Percentiles rank a stretch among this genome's conserved stretches.
These are phyloP conservation scores for Schrankia costaestrigalis DNA, from an alignment of 2,888 invertebrate genomes.

Conservation along the genomic window DNA sequence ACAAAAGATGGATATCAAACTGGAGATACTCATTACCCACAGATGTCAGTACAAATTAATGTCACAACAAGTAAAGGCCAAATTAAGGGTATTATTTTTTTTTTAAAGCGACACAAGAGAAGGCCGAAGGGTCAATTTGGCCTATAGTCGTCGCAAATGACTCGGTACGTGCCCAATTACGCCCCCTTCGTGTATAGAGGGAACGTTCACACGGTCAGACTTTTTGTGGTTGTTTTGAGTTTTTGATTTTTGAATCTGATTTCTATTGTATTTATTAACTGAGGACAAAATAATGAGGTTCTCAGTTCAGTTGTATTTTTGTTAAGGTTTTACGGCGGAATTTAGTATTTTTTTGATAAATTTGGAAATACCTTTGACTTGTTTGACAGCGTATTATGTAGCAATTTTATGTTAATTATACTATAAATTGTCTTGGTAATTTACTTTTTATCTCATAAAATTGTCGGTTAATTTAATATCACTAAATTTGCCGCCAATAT, in stretches of 20 bases:
- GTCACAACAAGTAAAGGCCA: constrained; percentile 18
- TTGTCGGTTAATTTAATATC: no score
- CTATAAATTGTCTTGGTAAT: no score
- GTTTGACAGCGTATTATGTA: no score
- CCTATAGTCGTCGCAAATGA: constrained; percentile 37
- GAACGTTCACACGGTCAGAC: constrained; percentile 7
- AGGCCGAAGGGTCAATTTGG: constrained; percentile 39
- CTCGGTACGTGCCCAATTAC: constrained; percentile 53
- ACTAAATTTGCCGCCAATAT: no score
- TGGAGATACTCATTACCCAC: constrained; percentile 14
- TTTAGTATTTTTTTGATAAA: no score
- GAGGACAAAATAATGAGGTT: no score
- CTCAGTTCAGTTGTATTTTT: no score
- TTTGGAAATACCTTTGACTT: no score
- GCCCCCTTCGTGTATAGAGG: constrained; percentile 18
- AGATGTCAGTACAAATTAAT: constrained; percentile 17
- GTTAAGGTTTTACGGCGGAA: no score
- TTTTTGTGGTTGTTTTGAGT: constrained; percentile 4
- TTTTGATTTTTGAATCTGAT: neutral
- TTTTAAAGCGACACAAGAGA: constrained; percentile 15
- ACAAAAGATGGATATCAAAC: constrained; percentile 13
- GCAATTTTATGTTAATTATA: no score
- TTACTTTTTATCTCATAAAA: no score
- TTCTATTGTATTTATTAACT: neutral
- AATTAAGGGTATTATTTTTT: constrained; percentile 20